Evolutionary conservation across 2,888 invertebrate species (phyloP).

Genomic region (Tolmerus cingulatus): DNA sequence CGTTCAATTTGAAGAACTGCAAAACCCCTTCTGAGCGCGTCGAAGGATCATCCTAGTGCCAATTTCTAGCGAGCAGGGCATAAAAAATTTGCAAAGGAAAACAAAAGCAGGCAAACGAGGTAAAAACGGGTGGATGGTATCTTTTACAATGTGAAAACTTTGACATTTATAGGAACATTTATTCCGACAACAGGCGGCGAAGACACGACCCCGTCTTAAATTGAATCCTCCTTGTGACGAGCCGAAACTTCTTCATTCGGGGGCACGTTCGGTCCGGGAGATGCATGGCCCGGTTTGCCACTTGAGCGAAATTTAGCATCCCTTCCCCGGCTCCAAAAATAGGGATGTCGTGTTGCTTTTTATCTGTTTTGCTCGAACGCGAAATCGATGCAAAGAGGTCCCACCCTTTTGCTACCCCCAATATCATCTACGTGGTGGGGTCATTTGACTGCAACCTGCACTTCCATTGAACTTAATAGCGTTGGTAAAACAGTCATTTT

Average conservation of each 20-base stretch:
- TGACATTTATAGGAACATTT: slow-evolving; percentile 39
- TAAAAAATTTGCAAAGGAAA: slow-evolving; percentile 19
- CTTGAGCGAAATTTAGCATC: not conserved
- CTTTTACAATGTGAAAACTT: slow-evolving; percentile 35
- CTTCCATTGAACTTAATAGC: not conserved
- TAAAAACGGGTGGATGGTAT: slow-evolving; percentile 23
- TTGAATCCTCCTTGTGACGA: slow-evolving; percentile 16
- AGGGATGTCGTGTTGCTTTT: not conserved
- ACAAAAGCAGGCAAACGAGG: slow-evolving; percentile 1
- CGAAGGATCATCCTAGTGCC: not conserved
- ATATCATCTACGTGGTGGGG: not conserved
- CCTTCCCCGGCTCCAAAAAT: not conserved
- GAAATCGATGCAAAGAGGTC: not conserved
- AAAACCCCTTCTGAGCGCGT: not conserved
- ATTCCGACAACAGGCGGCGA: slow-evolving; percentile 29
- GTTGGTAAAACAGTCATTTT: not conserved
- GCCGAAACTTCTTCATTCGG: not conserved
- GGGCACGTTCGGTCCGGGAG: not conserved
- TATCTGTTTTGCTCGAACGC: not conserved
- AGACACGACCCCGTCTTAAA: slow-evolving; percentile 27
- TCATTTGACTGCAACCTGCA: not conserved
- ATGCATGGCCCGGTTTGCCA: not conserved
- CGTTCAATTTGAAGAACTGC: not conserved
- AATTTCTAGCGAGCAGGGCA: slow-evolving; percentile 4
- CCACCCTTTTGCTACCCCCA: not conserved